Evolutionary conservation across 2,888 invertebrate genomes (phyloP).

Genomic region (Deroplatys truncata): DNA sequence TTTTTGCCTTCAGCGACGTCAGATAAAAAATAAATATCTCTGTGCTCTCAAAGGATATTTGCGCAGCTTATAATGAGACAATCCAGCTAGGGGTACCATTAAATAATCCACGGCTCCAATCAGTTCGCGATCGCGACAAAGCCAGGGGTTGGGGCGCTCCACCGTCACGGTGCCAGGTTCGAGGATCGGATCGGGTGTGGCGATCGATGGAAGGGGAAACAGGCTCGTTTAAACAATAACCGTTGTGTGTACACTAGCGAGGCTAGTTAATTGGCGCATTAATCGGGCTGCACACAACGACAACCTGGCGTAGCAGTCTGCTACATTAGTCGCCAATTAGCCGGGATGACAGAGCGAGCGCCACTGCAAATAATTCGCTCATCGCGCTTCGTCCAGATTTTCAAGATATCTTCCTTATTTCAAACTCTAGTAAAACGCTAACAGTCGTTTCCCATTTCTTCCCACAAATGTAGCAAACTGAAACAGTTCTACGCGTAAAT

Average conservation of each 20-base stretch:
- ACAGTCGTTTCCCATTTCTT: no score
- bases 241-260: neutral
- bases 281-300: neutral
- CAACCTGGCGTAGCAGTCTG: neutral
- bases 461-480: no score
- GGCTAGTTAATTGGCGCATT: slow-evolving; percentile 6
- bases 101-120: neutral
- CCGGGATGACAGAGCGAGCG: neutral
- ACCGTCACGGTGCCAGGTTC: neutral
- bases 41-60: neutral
- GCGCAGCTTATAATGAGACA: neutral
- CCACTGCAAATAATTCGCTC: slow-evolving; percentile 2
- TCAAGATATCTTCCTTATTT: no score
- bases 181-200: neutral
- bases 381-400: no score
- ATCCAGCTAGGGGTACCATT: neutral
- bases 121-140: neutral
- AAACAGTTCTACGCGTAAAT: no score
- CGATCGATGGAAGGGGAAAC: neutral
- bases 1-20: neutral
- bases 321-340: slow-evolving; percentile 15
- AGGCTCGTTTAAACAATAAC: slow-evolving; percentile 4
- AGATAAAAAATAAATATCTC: neutral
- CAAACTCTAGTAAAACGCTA: no score
- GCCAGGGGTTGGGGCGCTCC: no score